Evolutionary conservation across 2,888 invertebrate genomes (phyloP).

Genomic region (Andrena praecox): DNA sequence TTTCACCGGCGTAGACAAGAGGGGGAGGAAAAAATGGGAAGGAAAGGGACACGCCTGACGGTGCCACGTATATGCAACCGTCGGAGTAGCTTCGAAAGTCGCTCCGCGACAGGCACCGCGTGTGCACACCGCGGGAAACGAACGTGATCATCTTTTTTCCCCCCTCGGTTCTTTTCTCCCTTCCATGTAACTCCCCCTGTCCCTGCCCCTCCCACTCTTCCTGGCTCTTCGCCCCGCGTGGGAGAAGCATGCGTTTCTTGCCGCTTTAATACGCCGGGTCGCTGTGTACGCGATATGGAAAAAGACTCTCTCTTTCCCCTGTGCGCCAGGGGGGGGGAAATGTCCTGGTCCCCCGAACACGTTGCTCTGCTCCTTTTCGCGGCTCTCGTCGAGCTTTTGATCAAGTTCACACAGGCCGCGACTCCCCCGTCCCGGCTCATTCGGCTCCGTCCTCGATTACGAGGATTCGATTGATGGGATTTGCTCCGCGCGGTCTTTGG

Average conservation of each 20-base stretch:
- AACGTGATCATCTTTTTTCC: slow-evolving; percentile 57
- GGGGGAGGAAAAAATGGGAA: neutral
- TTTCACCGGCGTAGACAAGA: slow-evolving; percentile 56
- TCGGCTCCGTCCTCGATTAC: too few species aligned
- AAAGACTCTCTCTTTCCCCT: slow-evolving; percentile 37
- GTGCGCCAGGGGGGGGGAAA: slow-evolving; percentile 21
- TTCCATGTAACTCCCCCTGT: neutral
- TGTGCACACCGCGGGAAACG: slow-evolving; percentile 59
- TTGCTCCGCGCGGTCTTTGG: neutral
- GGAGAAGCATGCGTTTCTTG: slow-evolving; percentile 62
- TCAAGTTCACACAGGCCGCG: too few species aligned
- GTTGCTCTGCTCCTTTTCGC: neutral
- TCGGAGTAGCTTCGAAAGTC: slow-evolving; percentile 63
- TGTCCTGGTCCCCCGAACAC: neutral
- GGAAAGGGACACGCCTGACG: slow-evolving; percentile 45
- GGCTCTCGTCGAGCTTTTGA: too few species aligned
- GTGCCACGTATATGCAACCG: slow-evolving; percentile 46
- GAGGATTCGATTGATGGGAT: too few species aligned
- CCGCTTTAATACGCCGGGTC: slow-evolving; percentile 46
- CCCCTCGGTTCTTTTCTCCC: slow-evolving; percentile 1
- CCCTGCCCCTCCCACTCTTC: neutral
- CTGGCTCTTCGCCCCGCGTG: slow-evolving; percentile 43
- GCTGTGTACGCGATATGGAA: slow-evolving; percentile 42
- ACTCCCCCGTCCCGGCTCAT: too few species aligned
- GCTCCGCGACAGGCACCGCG: slow-evolving; percentile 63